A percentile compares a stretch with the other conserved stretches of the same genome.
Evolutionary conservation across 2,888 invertebrate genomes (phyloP).

Genomic region (Idaea dimidiata): DNA sequence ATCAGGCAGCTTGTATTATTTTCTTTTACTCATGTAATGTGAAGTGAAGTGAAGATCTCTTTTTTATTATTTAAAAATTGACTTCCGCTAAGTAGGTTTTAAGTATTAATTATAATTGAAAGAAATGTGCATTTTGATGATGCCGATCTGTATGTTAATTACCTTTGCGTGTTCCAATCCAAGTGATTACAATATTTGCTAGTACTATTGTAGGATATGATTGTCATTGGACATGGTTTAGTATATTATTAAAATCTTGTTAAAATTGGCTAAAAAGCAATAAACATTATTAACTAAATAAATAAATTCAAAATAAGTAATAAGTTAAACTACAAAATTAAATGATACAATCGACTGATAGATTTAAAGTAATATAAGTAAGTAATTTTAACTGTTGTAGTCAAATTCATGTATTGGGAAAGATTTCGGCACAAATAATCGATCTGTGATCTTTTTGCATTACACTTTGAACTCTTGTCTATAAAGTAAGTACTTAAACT

Average conservation of each 20-base stretch:
- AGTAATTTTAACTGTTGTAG: slow-evolving; percentile 26
- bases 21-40: slow-evolving; percentile 11
- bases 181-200: not conserved
- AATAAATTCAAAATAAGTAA: slow-evolving; percentile 11
- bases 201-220: not conserved
- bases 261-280: slow-evolving; percentile 4
- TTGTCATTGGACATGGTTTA: not conserved
- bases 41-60: not conserved
- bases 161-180: not conserved
- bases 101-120: not conserved
- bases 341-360: slow-evolving; percentile 72
- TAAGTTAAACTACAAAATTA: slow-evolving; percentile 28
- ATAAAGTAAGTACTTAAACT: slow-evolving; percentile 8
- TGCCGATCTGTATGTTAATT: not conserved
- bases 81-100: not conserved
- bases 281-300: slow-evolving; percentile 6
- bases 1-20: slow-evolving; percentile 36
- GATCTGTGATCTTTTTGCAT: slow-evolving; percentile 61
- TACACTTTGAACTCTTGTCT: slow-evolving; percentile 9
- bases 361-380: slow-evolving; percentile 56
- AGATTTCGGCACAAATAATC: slow-evolving; percentile 56
- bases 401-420: slow-evolving; percentile 16
- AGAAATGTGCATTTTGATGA: not conserved
- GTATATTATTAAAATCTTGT: not conserved
- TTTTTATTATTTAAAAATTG: not conserved